Conservation (phyloP, 2,113 vertebrate genomes). For the Rhinichthys klamathensis region DNA sequence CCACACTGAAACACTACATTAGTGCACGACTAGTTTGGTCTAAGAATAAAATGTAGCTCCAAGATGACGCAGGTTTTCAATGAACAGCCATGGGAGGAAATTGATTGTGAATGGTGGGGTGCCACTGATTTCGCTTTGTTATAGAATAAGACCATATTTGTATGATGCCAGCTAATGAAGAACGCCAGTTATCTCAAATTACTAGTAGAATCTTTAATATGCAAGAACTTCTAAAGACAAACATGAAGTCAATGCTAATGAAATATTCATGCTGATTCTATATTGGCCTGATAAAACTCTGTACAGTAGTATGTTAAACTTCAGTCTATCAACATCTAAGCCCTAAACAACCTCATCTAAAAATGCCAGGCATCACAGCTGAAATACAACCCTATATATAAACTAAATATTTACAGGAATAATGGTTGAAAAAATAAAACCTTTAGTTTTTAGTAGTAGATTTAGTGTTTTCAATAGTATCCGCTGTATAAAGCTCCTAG, state of each 20-base stretch:
- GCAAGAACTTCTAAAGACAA: neutral
- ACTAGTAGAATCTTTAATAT: neutral
- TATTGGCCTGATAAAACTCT: neutral
- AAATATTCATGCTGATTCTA: constrained; percentile 2
- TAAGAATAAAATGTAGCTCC: constrained; percentile 24
- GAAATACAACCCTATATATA: neutral
- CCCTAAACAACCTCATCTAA: neutral
- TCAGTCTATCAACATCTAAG: neutral
- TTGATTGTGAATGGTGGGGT: constrained; percentile 32
- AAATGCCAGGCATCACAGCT: neutral
- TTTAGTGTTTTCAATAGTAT: no score
- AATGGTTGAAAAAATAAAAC: neutral
- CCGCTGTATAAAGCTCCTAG: no score
- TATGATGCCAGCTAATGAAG: neutral
- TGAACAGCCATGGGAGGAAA: constrained; percentile 25
- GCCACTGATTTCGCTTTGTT: constrained; percentile 25
- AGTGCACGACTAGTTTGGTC: neutral
- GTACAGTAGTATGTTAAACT: neutral
- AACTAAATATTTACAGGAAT: neutral
- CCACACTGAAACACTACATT: constrained; percentile 20
- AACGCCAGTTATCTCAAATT: neutral
- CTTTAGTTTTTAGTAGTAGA: no score
- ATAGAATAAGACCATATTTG: neutral
- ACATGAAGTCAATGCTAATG: neutral
- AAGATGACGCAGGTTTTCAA: constrained; percentile 29